These are phyloP conservation scores for Scyliorhinus canicula DNA, from an alignment of 2,797 vertebrate genomes.

Conservation along the genomic window DNA sequence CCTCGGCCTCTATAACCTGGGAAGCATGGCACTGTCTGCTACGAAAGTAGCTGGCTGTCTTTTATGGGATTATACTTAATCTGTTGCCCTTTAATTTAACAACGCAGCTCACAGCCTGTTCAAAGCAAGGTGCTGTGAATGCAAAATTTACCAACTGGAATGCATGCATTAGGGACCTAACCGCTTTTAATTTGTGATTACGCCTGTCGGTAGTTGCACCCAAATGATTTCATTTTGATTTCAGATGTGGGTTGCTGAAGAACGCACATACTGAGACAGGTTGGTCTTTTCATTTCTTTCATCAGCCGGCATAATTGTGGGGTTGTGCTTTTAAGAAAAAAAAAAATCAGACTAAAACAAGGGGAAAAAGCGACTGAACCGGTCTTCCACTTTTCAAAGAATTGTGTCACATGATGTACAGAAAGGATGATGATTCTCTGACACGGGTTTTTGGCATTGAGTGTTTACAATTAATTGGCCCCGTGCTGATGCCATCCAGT, in stretches of 20 bases:
- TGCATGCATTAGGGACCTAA: constrained; percentile 17
- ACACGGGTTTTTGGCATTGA: neutral
- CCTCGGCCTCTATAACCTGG: neutral
- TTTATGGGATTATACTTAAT: constrained; percentile 21
- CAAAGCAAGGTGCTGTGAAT: neutral
- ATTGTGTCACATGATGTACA: neutral
- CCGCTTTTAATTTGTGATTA: constrained; percentile 33
- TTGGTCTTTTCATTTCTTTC: neutral
- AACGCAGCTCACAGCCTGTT: neutral
- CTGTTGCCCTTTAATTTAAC: constrained; percentile 32
- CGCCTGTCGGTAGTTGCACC: neutral
- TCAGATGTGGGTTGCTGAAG: constrained; percentile 35
- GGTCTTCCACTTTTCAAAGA: neutral
- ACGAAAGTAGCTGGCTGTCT: neutral
- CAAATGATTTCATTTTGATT: constrained; percentile 8
- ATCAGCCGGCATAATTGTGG: neutral
- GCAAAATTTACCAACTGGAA: neutral
- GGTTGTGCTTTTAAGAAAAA: neutral
- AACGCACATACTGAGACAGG: constrained; percentile 18
- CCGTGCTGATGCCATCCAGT: neutral
- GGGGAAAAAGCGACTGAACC: neutral
- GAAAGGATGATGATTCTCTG: neutral
- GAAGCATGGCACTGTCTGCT: neutral
- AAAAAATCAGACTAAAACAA: neutral
- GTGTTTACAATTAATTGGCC: neutral